Evolutionary conservation across 1,140 invertebrate species (phyloP).

Genomic region (Ridgeia piscesae): DNA sequence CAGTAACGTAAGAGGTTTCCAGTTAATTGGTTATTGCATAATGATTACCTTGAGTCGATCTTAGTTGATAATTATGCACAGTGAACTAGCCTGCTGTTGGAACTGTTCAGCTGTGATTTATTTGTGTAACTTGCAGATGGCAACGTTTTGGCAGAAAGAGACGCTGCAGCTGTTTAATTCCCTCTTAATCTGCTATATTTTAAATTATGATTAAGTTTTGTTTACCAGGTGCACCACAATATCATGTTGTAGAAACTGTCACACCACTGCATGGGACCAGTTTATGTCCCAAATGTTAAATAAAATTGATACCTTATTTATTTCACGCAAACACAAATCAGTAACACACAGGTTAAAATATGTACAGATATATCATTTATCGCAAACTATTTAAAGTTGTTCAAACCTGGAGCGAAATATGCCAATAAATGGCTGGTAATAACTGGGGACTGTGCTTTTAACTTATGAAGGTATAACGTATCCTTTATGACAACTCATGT

Average conservation of each 20-base stretch:
- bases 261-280: neutral
- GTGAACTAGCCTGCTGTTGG: neutral
- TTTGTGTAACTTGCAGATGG: neutral
- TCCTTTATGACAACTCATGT: neutral
- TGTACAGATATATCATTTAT: neutral
- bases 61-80: neutral
- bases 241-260: neutral
- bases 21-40: constrained; percentile 2
- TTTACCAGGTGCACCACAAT: neutral
- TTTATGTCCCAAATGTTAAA: neutral
- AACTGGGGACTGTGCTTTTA: neutral
- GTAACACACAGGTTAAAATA: neutral
- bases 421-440: neutral
- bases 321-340: neutral
- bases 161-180: neutral
- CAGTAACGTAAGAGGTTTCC: neutral
- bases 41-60: neutral
- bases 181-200: neutral
- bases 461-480: neutral
- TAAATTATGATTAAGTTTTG: neutral
- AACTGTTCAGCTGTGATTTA: neutral
- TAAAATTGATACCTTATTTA: neutral
- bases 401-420: neutral
- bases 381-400: neutral
- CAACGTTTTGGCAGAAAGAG: neutral